phyloP scores from a whole-genome alignment of 2,888 invertebrate genomes.

The Pristionchus entomophagus region DNA sequence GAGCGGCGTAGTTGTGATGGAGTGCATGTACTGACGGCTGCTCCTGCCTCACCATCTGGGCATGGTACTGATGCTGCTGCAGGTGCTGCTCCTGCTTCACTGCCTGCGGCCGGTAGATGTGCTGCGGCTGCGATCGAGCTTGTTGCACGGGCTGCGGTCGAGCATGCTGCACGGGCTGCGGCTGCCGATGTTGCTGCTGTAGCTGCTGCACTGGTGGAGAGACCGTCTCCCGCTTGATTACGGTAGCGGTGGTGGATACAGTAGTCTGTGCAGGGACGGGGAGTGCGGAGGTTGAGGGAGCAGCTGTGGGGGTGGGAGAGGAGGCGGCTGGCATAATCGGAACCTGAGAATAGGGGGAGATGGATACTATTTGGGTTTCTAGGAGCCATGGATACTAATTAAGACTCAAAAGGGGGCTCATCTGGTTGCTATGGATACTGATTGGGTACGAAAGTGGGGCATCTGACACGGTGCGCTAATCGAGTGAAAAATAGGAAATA shows the following conservation, averaged over 20 bases:
- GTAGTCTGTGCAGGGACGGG: not conserved
- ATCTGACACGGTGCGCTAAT: too few relatives aligned
- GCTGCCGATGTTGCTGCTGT: constrained; percentile 38
- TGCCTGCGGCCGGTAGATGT: not conserved
- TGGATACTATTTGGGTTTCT: too few relatives aligned
- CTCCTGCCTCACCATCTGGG: constrained; percentile 11
- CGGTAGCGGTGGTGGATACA: not conserved
- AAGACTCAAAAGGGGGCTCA: too few relatives aligned
- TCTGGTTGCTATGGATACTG: too few relatives aligned
- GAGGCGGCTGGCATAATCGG: constrained; percentile 10
- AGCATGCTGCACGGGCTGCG: constrained; percentile 46
- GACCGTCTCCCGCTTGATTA: constrained; percentile 10
- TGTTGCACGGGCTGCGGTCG: constrained; percentile 24
- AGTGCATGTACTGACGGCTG: not conserved
- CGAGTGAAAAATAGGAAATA: not conserved
- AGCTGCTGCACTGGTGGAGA: not conserved
- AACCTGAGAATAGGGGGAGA: not conserved
- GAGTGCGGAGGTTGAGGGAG: not conserved
- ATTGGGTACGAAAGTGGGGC: too few relatives aligned
- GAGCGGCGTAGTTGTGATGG: not conserved
- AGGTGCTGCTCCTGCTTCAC: constrained; percentile 26
- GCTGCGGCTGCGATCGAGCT: constrained; percentile 24
- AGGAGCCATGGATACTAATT: too few relatives aligned
- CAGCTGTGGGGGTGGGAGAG: constrained; percentile 34
- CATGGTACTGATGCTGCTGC: not conserved